These are phyloP conservation scores for Chaenogobius annularis DNA, from an alignment of 2,113 vertebrate species.

Conservation along the genomic window DNA sequence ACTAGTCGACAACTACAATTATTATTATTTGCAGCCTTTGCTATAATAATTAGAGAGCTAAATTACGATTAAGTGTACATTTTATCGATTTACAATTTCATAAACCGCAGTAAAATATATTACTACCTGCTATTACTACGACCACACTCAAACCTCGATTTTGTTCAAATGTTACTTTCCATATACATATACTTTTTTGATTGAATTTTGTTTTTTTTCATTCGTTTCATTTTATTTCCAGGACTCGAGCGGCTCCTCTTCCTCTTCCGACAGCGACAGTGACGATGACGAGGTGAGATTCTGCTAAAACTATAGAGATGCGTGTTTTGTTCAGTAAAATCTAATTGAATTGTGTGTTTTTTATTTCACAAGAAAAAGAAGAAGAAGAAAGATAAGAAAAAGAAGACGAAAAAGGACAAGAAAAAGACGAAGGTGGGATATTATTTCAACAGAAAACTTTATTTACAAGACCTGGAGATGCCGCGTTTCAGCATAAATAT, in stretches of 20 bases:
- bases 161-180: no score
- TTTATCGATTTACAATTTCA: no score
- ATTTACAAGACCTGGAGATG: not conserved
- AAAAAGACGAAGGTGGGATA: not conserved
- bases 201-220: not conserved
- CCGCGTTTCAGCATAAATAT: not conserved
- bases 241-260: slow-evolving; percentile 3
- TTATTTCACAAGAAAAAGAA: not conserved
- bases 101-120: no score
- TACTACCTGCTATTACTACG: no score
- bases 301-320: not conserved
- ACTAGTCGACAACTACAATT: no score
- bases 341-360: not conserved
- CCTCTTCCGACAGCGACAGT: slow-evolving; percentile 18
- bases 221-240: not conserved
- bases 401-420: slow-evolving; percentile 16
- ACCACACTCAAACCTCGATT: no score
- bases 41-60: no score
- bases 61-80: no score
- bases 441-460: not conserved
- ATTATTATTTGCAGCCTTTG: no score
- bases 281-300: not conserved
- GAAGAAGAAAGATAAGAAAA: slow-evolving; percentile 25
- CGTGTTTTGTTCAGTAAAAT: not conserved
- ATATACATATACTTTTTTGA: no score